phyloP scores from a whole-genome alignment of 2,888 invertebrate genomes.

The Nomada flava region DNA sequence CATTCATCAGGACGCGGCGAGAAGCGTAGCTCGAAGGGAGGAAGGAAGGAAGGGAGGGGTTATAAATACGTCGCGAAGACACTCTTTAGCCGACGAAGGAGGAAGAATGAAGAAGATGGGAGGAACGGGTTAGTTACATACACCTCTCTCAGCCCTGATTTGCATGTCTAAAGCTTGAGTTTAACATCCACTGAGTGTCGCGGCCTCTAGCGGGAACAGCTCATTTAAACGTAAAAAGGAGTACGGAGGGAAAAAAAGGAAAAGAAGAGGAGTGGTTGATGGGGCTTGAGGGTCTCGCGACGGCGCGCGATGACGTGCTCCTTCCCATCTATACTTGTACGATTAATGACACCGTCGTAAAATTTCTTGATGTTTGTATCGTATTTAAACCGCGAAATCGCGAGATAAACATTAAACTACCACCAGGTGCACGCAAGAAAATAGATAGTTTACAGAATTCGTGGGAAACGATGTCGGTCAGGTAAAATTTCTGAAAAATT shows the following conservation, averaged over 20 bases:
- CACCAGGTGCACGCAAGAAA: too few species aligned
- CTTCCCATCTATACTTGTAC: constrained; percentile 12
- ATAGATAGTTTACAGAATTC: too few species aligned
- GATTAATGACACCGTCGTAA: constrained; percentile 6
- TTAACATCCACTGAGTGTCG: constrained; percentile 69
- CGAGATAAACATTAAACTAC: too few species aligned
- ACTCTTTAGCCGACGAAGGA: constrained; percentile 66
- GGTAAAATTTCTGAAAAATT: too few species aligned
- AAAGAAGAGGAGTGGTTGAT: constrained; percentile 7
- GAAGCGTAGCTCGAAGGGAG: constrained; percentile 66
- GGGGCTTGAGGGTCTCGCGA: constrained; percentile 25
- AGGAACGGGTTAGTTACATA: constrained; percentile 77
- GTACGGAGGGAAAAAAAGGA: background rate
- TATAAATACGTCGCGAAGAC: constrained; percentile 82
- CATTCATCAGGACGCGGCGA: constrained; percentile 76
- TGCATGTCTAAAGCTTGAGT: constrained; percentile 81
- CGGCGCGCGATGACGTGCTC: constrained; percentile 26
- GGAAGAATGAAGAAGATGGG: constrained; percentile 50
- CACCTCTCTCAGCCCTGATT: constrained; percentile 75
- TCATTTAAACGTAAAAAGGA: constrained; percentile 64
- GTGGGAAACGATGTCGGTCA: too few species aligned
- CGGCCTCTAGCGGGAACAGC: constrained; percentile 52
- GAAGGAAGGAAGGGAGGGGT: constrained; percentile 79
- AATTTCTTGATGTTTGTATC: background rate
- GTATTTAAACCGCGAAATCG: too few species aligned